Conservation (phyloP, 2,113 vertebrate species). For the Myotis davidii region DNA sequence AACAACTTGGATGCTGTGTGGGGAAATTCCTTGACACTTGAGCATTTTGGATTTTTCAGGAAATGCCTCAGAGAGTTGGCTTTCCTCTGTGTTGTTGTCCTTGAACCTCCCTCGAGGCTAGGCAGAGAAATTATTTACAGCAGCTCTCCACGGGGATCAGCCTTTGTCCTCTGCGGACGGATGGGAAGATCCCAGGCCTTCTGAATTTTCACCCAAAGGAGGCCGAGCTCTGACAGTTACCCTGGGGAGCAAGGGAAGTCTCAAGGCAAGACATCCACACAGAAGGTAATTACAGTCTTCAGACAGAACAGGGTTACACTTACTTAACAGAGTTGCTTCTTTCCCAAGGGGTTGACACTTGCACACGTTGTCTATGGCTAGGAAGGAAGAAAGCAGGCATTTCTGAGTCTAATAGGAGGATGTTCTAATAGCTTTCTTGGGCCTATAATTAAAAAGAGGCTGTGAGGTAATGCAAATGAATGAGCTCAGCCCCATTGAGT, state of each 20-base stretch:
- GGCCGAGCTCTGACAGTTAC: background rate
- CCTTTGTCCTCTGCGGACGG: background rate
- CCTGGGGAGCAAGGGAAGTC: slow-evolving; percentile 19
- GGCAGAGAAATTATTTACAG: slow-evolving; percentile 53
- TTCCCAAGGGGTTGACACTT: slow-evolving; percentile 28
- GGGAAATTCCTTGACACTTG: slow-evolving; percentile 36
- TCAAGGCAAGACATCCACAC: background rate
- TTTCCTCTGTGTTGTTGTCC: slow-evolving; percentile 41
- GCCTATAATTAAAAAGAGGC: slow-evolving; percentile 19
- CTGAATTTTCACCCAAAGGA: slow-evolving; percentile 1
- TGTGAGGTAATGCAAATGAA: background rate
- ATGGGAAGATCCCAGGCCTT: slow-evolving; percentile 28
- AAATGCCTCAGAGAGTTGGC: slow-evolving; percentile 45
- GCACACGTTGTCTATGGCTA: background rate
- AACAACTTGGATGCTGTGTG: background rate
- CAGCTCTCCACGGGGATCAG: background rate
- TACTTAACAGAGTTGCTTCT: slow-evolving; percentile 66
- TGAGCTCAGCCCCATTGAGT: background rate
- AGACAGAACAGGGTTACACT: slow-evolving; percentile 66
- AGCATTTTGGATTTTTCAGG: slow-evolving; percentile 28
- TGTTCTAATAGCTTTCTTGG: background rate
- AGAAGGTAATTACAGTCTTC: slow-evolving; percentile 68
- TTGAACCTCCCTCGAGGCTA: background rate
- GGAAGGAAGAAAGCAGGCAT: slow-evolving; percentile 27
- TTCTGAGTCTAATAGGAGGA: slow-evolving; percentile 27